phyloP scores from a whole-genome alignment of 2,888 invertebrate species.

The Ophion ventricosus region DNA sequence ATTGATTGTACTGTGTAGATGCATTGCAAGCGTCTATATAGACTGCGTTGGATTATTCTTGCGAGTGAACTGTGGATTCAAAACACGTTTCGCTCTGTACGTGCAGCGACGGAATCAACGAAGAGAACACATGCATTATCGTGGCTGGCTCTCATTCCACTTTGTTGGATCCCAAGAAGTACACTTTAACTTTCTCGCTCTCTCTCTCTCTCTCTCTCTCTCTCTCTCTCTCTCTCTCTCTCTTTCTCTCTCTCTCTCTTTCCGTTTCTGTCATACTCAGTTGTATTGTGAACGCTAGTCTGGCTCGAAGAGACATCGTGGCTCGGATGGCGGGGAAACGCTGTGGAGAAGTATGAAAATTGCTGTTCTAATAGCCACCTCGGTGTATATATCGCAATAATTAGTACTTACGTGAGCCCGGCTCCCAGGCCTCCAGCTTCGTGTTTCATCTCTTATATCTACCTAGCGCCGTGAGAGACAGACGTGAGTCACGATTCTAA shows the following conservation, averaged over 20 bases:
- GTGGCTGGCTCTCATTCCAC: slow-evolving; percentile 7
- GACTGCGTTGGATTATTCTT: slow-evolving; percentile 59
- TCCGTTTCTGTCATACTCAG: not conserved
- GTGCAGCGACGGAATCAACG: slow-evolving; percentile 59
- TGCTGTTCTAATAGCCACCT: slow-evolving; percentile 66
- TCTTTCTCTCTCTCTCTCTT: not conserved
- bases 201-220: slow-evolving; percentile 24
- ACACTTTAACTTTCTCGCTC: slow-evolving; percentile 24
- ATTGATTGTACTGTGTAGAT: slow-evolving; percentile 5
- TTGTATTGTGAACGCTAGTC: not conserved
- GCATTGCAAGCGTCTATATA: slow-evolving; percentile 34
- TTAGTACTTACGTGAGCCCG: slow-evolving; percentile 65
- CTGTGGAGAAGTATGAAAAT: slow-evolving; percentile 63
- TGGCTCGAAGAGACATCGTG: not conserved
- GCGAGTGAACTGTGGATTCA: slow-evolving; percentile 61
- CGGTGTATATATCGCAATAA: slow-evolving; percentile 62
- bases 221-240: not conserved
- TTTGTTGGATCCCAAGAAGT: slow-evolving; percentile 48
- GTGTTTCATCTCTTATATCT: slow-evolving; percentile 1
- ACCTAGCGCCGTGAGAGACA: slow-evolving; percentile 53
- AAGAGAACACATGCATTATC: slow-evolving; percentile 27
- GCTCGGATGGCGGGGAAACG: not conserved
- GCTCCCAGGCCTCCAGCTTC: slow-evolving; percentile 36
- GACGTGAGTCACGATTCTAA: slow-evolving; percentile 68
- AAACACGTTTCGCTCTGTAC: slow-evolving; percentile 63